Evolutionary conservation across 92 coral and sea anemone species (phyloP), one percentile per base, ranked within the genome.

Genomic region (Umimayanthus kanabou): DNA sequence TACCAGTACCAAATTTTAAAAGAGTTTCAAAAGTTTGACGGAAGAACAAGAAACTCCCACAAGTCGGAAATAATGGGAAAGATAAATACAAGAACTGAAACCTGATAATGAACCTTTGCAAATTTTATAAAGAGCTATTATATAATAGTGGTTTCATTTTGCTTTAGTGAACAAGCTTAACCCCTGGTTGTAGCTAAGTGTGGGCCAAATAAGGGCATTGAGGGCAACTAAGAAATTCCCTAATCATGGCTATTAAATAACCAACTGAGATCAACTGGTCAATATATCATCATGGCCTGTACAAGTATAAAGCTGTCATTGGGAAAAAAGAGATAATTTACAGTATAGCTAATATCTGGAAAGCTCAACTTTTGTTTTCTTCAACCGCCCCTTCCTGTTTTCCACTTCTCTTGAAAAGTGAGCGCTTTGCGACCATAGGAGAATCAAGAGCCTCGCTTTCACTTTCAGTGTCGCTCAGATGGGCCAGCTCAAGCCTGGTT

Each of bases 401-500:
- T 22, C 77, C 43, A 13, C 9, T 40, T 10, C 47, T 18, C 69
- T 73, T 75, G 72, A 84, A 82, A n/a, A 73, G 73, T 13, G 88
- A 66, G 28, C 88, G 88, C 81, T 87, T 92, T 14, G 87, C 18
- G 8, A 79, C 58, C 11, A 65, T 37, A 13, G 94, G 94, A n/a
- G 93, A 80, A 58, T 91, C 92, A 25, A 94, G 86, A 22, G 89
- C 33, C 74, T 96, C 98, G 9, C 98, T 90, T 89, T 96, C 98
- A 78, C 98, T 96, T 64, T 96, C 98, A 14, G 96, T 96, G 89
- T 96, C 98, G 13, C 98, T 91, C 45, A 96, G 79, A 13, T 95
- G 94, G 42, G 98, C 87, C 6, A 95, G 98, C 29, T 90, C 93
- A 7, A 95, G 91, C 80, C 89, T 88, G 10, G 88, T 80, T 61